These are phyloP conservation scores for Haemorhous mexicanus DNA, from an alignment of 2,113 vertebrate species.

Conservation along the genomic window DNA sequence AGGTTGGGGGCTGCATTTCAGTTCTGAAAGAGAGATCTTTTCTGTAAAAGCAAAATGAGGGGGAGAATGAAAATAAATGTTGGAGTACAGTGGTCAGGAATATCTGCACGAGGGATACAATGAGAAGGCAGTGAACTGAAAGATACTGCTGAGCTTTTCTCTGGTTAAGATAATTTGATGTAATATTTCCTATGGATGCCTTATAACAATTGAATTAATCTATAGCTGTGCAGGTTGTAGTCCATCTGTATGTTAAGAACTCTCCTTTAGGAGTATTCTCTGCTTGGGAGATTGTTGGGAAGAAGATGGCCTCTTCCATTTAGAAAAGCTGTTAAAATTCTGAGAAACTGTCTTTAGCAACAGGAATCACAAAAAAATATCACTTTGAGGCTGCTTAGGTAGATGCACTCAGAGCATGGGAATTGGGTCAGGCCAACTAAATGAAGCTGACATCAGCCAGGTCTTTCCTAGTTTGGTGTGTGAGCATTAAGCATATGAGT, in stretches of 20 bases:
- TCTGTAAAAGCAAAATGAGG: neutral
- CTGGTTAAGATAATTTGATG: neutral
- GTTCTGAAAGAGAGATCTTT: neutral
- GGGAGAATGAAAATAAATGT: neutral
- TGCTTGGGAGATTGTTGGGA: neutral
- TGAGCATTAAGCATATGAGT: neutral
- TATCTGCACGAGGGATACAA: rapidly evolving
- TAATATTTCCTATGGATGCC: neutral
- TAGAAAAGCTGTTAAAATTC: neutral
- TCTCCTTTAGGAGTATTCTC: neutral
- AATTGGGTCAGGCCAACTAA: neutral
- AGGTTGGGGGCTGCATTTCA: neutral
- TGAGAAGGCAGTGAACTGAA: neutral
- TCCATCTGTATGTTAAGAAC: neutral
- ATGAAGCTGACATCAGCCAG: neutral
- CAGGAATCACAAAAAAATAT: neutral
- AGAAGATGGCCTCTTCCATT: neutral
- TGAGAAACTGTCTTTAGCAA: neutral
- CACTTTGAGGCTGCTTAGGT: neutral
- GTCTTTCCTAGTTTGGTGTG: neutral
- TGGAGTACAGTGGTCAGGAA: neutral
- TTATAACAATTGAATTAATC: neutral
- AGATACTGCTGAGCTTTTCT: neutral
- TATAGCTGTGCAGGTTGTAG: neutral
- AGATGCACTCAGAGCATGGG: neutral